A percentile compares a stretch with the other conserved stretches of the same genome.
These are phyloP conservation scores for Micropoecilia bifurca DNA, from an alignment of 2,797 vertebrate species.

Conservation along the genomic window DNA sequence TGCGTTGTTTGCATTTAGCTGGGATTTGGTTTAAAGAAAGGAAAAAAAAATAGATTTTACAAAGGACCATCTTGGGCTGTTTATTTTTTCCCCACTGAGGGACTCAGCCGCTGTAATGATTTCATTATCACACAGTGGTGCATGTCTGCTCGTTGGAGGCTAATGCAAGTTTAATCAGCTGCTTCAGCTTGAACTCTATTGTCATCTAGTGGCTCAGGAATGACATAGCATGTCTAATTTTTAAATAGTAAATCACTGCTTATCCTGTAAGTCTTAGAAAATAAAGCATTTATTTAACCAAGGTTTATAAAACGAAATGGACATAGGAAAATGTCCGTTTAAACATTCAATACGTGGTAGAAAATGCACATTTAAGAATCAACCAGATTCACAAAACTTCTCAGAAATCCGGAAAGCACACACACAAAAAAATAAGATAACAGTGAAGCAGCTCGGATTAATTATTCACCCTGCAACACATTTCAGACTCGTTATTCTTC, in stretches of 20 bases:
- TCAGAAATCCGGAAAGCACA: constrained; percentile 12
- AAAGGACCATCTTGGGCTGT: constrained; percentile 32
- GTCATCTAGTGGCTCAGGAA: constrained; percentile 69
- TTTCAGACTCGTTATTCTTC: constrained; percentile 25
- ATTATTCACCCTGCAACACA: constrained; percentile 11
- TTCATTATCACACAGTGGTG: constrained; percentile 60
- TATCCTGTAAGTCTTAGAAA: constrained; percentile 12
- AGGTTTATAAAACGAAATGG: neutral
- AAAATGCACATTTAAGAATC: neutral
- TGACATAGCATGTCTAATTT: constrained; percentile 32
- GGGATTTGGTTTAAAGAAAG: constrained; percentile 12
- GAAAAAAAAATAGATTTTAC: constrained; percentile 25
- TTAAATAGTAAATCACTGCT: constrained; percentile 11
- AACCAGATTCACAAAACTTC: constrained; percentile 23
- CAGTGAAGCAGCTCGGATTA: constrained; percentile 1
- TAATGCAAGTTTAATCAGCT: constrained; percentile 56
- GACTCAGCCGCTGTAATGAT: constrained; percentile 60
- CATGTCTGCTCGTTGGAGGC: constrained; percentile 50
- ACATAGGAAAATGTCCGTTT: neutral
- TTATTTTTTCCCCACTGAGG: constrained; percentile 34
- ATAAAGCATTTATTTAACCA: constrained; percentile 9
- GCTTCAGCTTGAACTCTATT: constrained; percentile 64
- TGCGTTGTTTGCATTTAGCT: constrained; percentile 13
- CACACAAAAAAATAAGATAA: neutral
- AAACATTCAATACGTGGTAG: neutral